phyloP scores from a whole-genome alignment of 2,888 invertebrate species.

The Lasioglossum leucozonium region DNA sequence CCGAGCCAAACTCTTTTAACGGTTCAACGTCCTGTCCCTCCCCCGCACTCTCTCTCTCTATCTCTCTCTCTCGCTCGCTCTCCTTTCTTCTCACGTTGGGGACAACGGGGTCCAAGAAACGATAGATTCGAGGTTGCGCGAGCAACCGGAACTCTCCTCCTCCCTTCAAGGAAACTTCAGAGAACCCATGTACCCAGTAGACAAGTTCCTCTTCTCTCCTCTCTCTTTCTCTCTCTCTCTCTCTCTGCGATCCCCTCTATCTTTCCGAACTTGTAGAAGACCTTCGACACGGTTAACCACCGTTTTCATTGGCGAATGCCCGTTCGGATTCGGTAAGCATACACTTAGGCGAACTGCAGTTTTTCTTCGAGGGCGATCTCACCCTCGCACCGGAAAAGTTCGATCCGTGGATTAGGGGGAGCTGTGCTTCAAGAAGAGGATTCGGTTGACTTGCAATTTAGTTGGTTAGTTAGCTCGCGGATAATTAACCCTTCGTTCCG shows the following conservation, averaged over 20 bases:
- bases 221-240: conserved; percentile 31
- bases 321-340: conserved; percentile 70
- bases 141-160: conserved; percentile 72
- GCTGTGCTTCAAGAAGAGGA: conserved; percentile 11
- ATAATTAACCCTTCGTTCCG: conserved; percentile 40
- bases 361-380: conserved; percentile 20
- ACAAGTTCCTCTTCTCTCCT: conserved; percentile 61
- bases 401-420: conserved; percentile 23
- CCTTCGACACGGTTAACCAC: conserved; percentile 65
- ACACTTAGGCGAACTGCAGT: conserved; percentile 36
- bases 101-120: conserved; percentile 64
- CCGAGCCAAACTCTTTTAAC: conserved; percentile 75
- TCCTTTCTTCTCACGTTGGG: conserved; percentile 70
- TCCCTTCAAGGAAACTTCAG: conserved; percentile 67
- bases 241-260: neutral
- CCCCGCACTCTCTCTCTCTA: neutral
- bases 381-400: conserved; percentile 31
- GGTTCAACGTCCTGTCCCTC: conserved; percentile 53
- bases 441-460: conserved; percentile 41
- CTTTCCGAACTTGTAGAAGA: neutral
- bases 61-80: conserved; percentile 21
- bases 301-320: conserved; percentile 68
- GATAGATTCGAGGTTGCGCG: conserved; percentile 54
- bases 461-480: conserved; percentile 27
- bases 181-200: conserved; percentile 67